Conservation (phyloP, 2,888 invertebrate species). For the Calephelis perditalis region DNA sequence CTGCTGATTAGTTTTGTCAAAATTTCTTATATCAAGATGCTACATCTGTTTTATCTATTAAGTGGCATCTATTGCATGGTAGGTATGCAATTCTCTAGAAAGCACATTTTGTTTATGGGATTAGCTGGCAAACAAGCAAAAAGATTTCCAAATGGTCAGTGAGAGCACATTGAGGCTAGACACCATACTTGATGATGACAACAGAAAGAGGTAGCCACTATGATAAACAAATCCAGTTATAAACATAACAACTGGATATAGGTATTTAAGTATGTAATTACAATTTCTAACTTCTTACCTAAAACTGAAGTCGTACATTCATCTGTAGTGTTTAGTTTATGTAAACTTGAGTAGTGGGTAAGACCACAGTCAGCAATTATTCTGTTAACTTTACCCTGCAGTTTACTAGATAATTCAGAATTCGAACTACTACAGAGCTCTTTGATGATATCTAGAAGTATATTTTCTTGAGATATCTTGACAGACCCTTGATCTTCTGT, state of each 20-base stretch:
- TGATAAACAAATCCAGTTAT: too few relatives aligned
- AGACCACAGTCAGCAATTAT: constrained; percentile 64
- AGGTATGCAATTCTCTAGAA: too few relatives aligned
- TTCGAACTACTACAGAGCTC: constrained; percentile 48
- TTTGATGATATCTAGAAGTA: constrained; percentile 56
- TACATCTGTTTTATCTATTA: too few relatives aligned
- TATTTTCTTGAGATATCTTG: constrained; percentile 51
- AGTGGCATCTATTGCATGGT: too few relatives aligned
- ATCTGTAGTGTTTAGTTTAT: constrained; percentile 59
- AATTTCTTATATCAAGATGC: too few relatives aligned
- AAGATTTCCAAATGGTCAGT: too few relatives aligned
- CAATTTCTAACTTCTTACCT: constrained; percentile 39
- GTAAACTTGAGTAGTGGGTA: constrained; percentile 57
- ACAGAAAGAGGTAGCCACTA: too few relatives aligned
- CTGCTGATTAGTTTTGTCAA: too few relatives aligned
- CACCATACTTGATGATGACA: neutral
- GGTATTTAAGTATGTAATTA: too few relatives aligned
- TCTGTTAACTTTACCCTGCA: constrained; percentile 56
- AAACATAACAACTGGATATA: too few relatives aligned
- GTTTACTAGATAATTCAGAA: constrained; percentile 44
- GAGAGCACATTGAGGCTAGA: neutral
- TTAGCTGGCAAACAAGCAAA: too few relatives aligned
- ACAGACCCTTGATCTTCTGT: constrained; percentile 41
- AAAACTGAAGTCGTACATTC: constrained; percentile 60
- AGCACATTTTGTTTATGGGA: too few relatives aligned